These are phyloP conservation scores for Crambe crambe DNA, from an alignment of 37 sponge, comb jelly and placozoan genomes.

Conservation along the genomic window DNA sequence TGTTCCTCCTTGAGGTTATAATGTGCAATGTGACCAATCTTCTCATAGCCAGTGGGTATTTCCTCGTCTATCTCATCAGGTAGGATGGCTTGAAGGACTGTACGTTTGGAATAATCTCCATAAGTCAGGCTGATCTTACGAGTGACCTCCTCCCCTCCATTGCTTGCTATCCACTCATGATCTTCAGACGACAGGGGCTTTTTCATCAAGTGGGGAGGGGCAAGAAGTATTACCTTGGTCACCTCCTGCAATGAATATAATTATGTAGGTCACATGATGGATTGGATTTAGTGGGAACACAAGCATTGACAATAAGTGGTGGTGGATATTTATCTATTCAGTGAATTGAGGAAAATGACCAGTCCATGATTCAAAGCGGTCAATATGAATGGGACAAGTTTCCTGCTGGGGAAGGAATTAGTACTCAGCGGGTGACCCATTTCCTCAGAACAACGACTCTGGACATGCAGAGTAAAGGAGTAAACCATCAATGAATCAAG, in stretches of 20 bases:
- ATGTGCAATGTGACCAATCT: constrained; percentile 97
- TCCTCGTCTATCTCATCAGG: constrained; percentile 67
- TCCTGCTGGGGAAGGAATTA: too few species aligned
- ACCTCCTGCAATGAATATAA: background rate
- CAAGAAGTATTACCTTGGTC: constrained; percentile 52
- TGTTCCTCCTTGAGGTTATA: constrained; percentile 81
- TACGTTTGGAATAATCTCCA: constrained; percentile 29
- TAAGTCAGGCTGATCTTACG: constrained; percentile 53
- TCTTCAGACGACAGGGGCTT: constrained; percentile 38
- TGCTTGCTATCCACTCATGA: constrained; percentile 41
- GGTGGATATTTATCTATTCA: too few species aligned
- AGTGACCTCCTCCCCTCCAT: constrained; percentile 35
- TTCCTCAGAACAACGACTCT: too few species aligned
- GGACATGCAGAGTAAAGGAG: too few species aligned
- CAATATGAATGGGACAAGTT: too few species aligned
- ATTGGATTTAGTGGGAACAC: too few species aligned
- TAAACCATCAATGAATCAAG: too few species aligned
- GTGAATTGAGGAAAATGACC: too few species aligned
- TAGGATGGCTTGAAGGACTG: constrained; percentile 67
- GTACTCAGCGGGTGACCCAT: too few species aligned
- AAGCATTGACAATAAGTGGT: too few species aligned
- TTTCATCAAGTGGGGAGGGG: constrained; percentile 29
- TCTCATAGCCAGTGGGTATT: constrained; percentile 80
- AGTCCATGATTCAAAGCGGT: too few species aligned
- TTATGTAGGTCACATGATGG: too few species aligned